Base-by-base conservation (phyloP, 2,888 invertebrate species). In the Phortica magna region DNA sequence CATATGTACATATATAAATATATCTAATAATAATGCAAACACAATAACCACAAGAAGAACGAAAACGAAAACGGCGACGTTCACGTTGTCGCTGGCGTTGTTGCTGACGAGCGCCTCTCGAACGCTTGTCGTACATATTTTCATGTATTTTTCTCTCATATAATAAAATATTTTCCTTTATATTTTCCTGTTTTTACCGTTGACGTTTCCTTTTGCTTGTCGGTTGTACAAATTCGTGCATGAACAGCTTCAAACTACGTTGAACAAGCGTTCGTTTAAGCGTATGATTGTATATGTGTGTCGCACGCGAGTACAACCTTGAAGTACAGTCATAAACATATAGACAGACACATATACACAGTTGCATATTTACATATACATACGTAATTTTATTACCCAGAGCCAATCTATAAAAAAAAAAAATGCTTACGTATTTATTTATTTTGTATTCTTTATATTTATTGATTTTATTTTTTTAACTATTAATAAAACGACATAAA, bases 311-410 rank as follows among this genome's bases (percentile, higher is more conserved):
- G 9, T 48, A 48, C 73, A 79, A 76, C 79, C 79, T 79, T 79
- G 79, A 79, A 80, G 79, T 79, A 76, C 79, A 79, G 65, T 71
- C 70, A 22, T 42, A 19, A 67, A 53, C 75, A 68, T 43, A 22
- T n/a, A 42, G 48, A 7, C 43, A n/a, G 9, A 42, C 7, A n/a
- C 67, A 41, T 14, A 12, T 39, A 19, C 64, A 10, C 22, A 41
- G 71, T 78, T 80, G 82, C 75, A 84, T 76, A 82, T 82, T 82
- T 78, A 17, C 57, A 53, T 48, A 14, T n/a, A 39, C 53, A 2
- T 70, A 41, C 22, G n/a, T n/a, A n/a, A n/a, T 14, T 14, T 31
- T 55, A 48, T 3, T 48, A 48, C 3, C 48, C 10, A 2, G 7
- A 48, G 48, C 0, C 48, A 48, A 48, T 48, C 48, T 14, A 48